Base-by-base conservation (phyloP, 2,113 vertebrate genomes). In the Pithys albifrons region DNA sequence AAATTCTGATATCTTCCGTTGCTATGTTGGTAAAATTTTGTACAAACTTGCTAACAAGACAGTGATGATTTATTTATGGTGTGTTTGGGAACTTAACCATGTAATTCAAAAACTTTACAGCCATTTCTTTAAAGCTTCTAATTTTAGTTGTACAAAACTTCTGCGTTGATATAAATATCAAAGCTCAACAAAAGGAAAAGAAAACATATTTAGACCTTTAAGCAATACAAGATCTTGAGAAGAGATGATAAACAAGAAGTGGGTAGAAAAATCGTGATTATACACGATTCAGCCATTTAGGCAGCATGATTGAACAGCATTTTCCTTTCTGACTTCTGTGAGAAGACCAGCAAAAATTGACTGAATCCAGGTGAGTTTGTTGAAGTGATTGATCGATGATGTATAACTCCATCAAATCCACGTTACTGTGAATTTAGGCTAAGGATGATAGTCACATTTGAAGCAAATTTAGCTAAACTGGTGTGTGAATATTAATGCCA, bases 81-180 rank as follows among this genome's bases (percentile, higher is more conserved):
- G 0, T 45, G 8, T 72, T 64, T 81, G 28, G 28, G 45, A 82
- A 35, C 12, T 59, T 69, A 59, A 18, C 14, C 0, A 0, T 85
- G 45, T 72, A 69, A 69, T 75, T 75, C 0, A 61, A 71, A 82
- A 70, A 25, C 12, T 39, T 85, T 12, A 19, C 4, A 43, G 37
- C 35, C 31, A 41, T 83, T 78, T 59, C 46, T 79, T 89, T 46
- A 33, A 24, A 65, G 66, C 17, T 84, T 58, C 14, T 45, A 8
- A 39, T 74, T 64, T 81, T 78, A 59, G 10, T 85, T 89, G 6
- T 19, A 37, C 33, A 59, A 51, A 71, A 55, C 3, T 48, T 49
- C 37, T 35, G 4, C 74, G 11, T 62, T 87, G 25, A 14, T 74
- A 0, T 5, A 82, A 51, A 14, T 52, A 55, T 67, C 25, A 55